Evolutionary conservation across 2,797 vertebrate genomes (phyloP), one percentile per base, ranked within the genome.

Genomic region (Coregonus ussuriensis): DNA sequence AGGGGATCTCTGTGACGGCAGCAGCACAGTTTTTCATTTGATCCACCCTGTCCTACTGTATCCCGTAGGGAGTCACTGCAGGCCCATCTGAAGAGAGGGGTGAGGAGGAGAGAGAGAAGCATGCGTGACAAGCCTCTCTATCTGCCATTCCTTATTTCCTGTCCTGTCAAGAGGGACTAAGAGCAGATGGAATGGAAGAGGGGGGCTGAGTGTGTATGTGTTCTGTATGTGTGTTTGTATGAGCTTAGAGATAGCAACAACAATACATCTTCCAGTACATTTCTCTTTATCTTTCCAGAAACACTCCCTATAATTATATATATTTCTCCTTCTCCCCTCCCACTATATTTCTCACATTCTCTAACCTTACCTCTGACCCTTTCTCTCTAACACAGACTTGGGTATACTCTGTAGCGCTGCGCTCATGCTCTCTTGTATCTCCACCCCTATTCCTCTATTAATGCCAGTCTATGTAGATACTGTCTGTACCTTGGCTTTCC

Each of bases 11-110:
- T 68, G 47, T 71, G 69, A 15, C 62, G 68, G 74, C 65, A 68
- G 73, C 65, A 74, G 35, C 73, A 74, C 75, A 78, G 13, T 72
- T 81, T 77, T 72, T 51, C 54, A 76, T 80, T 59, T 21, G 3
- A 25, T 73, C 25, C 71, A 72, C 3, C 71, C 52, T 21, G 65
- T 84, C 53, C 70, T 69, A 33, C 41, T 75, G 65, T 14, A 74
- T 76, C 73, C 79, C 41, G 41, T 35, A 80, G 47, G 35, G 79
- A 62, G 33, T 72, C n/a, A 25, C 21, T 54, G 25, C n/a, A 35
- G 66, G 15, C 66, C 71, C 68, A 79, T 68, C 66, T 56, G 72
- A 68, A 66, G 79, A 79, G 7, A 33, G 13, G 31, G 29, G 51
- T 6, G 74, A 70, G 41, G 72, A 72, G 7, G 74, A 35, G 37